Base-by-base conservation (phyloP, 2,113 vertebrate genomes). In the Perognathus longimembris region DNA sequence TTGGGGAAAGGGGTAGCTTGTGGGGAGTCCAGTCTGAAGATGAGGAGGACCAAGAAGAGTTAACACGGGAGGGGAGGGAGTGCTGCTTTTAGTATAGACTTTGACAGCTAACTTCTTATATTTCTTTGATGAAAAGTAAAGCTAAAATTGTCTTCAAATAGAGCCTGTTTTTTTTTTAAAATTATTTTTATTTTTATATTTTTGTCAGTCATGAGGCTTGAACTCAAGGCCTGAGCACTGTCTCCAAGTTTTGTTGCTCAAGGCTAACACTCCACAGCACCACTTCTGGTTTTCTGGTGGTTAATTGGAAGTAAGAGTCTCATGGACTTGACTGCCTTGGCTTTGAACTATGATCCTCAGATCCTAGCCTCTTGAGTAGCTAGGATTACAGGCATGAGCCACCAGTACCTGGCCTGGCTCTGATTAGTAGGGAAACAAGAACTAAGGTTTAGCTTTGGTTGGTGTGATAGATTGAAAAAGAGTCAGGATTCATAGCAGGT, bases 51-150 rank as follows among this genome's bases (percentile, higher is more conserved):
- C 14, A 10, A 57, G 61, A 32, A 66, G 38, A 38, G 26, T 17
- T 81, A 5, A 69, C 3, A 57, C 6, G 3, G n/a, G 50, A 54
- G 32, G 11, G 11, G 18, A 24, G 11, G 11, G 18, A 24, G 21
- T 59, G 21, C 28, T 42, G 66, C 69, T 54, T 95, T 91, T 66
- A 40, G 89, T n/a, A 38, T 42, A 89, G 69, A 57, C 45, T 38
- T 90, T 76, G 86, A 76, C 30, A 63, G 26, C 10, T 79, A 70
- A 88, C 14, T 50, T 4, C 24, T 6, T 50, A 15, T 38, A 36
- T 40, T 70, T n/a, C 64, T 74, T 87, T 89, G 45, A 85, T 71
- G 71, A 86, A 95, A 86, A 86, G 85, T 34, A 57, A 79, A n/a
- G 71, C 75, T 40, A 86, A 66, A 88, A 77, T 26, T 45, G 73